A percentile compares a stretch with the other conserved stretches of the same genome.
Evolutionary conservation across 1,140 invertebrate genomes (phyloP).

Genomic region (Pemphigus obesinymphae): DNA sequence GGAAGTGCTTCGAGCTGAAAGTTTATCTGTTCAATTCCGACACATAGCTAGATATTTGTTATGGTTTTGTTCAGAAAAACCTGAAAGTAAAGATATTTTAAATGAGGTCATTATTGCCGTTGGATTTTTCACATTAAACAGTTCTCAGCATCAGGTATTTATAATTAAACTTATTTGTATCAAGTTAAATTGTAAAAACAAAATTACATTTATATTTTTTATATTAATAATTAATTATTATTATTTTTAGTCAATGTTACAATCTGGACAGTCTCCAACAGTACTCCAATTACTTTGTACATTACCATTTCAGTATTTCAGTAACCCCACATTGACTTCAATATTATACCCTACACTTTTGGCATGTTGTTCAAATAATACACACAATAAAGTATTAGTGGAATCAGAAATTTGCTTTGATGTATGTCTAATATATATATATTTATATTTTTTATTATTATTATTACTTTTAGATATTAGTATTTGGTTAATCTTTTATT

Average conservation of each 20-base stretch:
- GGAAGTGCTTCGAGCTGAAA: slow-evolving; percentile 78
- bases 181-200: background rate
- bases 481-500: background rate
- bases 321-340: slow-evolving; percentile 65
- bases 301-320: slow-evolving; percentile 84
- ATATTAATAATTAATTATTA: background rate
- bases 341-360: slow-evolving; percentile 84
- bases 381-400: slow-evolving; percentile 64
- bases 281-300: slow-evolving; percentile 86
- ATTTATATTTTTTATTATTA: too few species aligned
- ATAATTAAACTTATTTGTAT: background rate
- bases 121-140: slow-evolving; percentile 75
- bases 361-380: slow-evolving; percentile 68
- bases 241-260: slow-evolving; percentile 61
- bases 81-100: slow-evolving; percentile 56
- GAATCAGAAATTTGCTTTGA: slow-evolving; percentile 76
- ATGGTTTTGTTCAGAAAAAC: slow-evolving; percentile 63
- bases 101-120: slow-evolving; percentile 71
- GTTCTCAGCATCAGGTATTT: slow-evolving; percentile 75
- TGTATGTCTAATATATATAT: slow-evolving; percentile 53
- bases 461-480: background rate
- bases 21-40: slow-evolving; percentile 79
- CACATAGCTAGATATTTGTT: slow-evolving; percentile 80
- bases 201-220: background rate
- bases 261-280: slow-evolving; percentile 73